Conservation (phyloP, 2,797 vertebrate genomes). For the Chelidonichthys spinosus region DNA sequence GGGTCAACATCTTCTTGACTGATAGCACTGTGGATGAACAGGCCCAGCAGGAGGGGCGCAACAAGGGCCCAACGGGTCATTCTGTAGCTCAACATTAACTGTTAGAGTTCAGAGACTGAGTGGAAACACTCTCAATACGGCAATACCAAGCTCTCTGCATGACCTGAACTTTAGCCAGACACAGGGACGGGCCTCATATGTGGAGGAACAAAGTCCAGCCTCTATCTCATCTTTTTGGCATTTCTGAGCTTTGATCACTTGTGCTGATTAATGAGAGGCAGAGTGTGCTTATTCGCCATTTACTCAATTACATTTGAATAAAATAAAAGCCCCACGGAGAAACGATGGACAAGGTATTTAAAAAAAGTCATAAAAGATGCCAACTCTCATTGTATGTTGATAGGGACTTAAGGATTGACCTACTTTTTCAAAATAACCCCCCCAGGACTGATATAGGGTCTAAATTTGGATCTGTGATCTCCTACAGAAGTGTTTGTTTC, state of each 20-base stretch:
- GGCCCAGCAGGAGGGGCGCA: slow-evolving; percentile 48
- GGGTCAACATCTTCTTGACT: slow-evolving; percentile 59
- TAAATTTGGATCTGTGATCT: no score
- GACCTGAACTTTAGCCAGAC: slow-evolving; percentile 76
- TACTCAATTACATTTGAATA: neutral
- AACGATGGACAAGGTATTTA: no score
- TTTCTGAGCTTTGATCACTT: slow-evolving; percentile 37
- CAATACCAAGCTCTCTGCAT: slow-evolving; percentile 30
- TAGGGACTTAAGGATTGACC: no score
- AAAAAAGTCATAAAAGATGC: no score
- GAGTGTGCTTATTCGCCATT: neutral
- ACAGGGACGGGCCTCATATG: slow-evolving; percentile 59
- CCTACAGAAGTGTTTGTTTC: no score
- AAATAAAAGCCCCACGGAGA: no score
- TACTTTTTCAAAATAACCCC: no score
- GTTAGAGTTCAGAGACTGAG: slow-evolving; percentile 16
- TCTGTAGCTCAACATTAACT: slow-evolving; percentile 33
- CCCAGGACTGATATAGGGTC: no score
- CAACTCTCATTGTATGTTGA: no score
- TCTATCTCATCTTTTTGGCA: slow-evolving; percentile 64
- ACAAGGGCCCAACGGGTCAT: slow-evolving; percentile 59
- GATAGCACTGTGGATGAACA: slow-evolving; percentile 26
- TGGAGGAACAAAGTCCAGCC: slow-evolving; percentile 80
- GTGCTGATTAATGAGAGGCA: slow-evolving; percentile 24
- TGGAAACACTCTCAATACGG: slow-evolving; percentile 13